These are phyloP conservation scores for Sorex fumeus DNA, from an alignment of 2,113 vertebrate genomes.

Conservation along the genomic window DNA sequence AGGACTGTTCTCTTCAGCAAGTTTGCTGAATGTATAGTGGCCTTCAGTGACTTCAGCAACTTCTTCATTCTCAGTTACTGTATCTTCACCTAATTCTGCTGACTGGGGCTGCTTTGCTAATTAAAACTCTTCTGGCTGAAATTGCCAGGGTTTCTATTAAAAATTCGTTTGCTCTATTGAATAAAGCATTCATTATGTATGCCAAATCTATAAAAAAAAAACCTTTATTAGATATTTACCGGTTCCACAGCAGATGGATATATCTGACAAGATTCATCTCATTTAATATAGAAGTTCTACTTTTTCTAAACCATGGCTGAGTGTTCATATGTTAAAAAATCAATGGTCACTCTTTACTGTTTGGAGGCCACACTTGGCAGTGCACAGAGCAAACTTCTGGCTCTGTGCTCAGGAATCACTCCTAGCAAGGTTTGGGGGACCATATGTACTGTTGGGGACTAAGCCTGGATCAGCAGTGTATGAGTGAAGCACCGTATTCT, in stretches of 20 bases:
- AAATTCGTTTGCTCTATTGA: neutral
- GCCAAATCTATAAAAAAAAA: constrained; percentile 37
- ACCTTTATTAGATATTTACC: neutral
- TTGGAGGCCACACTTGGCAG: too few relatives aligned
- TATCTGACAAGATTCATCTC: neutral
- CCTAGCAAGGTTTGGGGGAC: too few relatives aligned
- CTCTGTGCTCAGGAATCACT: too few relatives aligned
- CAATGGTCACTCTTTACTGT: neutral
- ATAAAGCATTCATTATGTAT: constrained; percentile 4
- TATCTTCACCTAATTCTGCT: neutral
- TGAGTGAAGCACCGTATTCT: too few relatives aligned
- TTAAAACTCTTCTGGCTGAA: constrained; percentile 17
- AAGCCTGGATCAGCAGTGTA: too few relatives aligned
- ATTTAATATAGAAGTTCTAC: neutral
- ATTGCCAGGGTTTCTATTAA: constrained; percentile 35
- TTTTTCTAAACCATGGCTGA: neutral
- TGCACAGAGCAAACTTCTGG: too few relatives aligned
- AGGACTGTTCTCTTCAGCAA: neutral
- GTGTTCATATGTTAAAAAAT: neutral
- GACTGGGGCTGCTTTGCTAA: neutral
- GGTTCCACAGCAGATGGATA: neutral
- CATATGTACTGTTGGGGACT: too few relatives aligned
- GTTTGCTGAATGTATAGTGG: neutral
- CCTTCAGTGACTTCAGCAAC: neutral
- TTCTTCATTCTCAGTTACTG: neutral